Base-by-base conservation (phyloP, 2,113 vertebrate species). In the Peromyscus polionotus region DNA sequence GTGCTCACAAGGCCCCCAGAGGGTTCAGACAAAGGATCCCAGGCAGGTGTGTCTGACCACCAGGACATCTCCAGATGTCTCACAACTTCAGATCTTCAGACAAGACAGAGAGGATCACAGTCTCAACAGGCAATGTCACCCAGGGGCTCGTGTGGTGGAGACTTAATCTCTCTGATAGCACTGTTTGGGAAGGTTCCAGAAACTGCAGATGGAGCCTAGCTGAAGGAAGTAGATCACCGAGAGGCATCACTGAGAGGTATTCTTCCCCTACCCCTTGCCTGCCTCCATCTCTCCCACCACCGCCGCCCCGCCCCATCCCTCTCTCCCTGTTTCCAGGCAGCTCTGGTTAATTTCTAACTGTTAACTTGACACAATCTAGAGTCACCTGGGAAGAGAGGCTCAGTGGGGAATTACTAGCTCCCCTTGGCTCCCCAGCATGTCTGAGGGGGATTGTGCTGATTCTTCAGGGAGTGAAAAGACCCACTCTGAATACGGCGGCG, bases 21-120 rank as follows among this genome's bases (percentile, higher is more conserved):
- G 1, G 33, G 14, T 3, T 28, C 10, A 0, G 5, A 26, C 13
- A 59, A 48, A 61, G 0, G 7, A 65, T 0, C 4, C 13, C 7
- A 4, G 13, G 19, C 2, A 0, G 5, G 51, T 22, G 26, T 36
- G 8, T 48, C n/a, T 42, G 54, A 73, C 48, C 14, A 65, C 77
- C 57, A 9, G 36, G 39, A 22, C 10, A 42, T 48, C 79, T 45
- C n/a, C 7, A 31, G 31, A 73, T 88, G 7, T 39, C 7, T 22
- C 48, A 72, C 2, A 13, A 7, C 24, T 59, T 61, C 54, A 31
- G 24, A 48, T 90, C 28, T 36, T 48, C 12, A 63, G 28, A 63
- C 42, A 31, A 92, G 17, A 80, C 4, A 36, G 13, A 65, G 31
- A 51, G 51, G 7, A n/a, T 36, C 33, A 57, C 20, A 48, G 7